Conservation (phyloP, 2,888 invertebrate genomes). For the Tethea ocularis region DNA sequence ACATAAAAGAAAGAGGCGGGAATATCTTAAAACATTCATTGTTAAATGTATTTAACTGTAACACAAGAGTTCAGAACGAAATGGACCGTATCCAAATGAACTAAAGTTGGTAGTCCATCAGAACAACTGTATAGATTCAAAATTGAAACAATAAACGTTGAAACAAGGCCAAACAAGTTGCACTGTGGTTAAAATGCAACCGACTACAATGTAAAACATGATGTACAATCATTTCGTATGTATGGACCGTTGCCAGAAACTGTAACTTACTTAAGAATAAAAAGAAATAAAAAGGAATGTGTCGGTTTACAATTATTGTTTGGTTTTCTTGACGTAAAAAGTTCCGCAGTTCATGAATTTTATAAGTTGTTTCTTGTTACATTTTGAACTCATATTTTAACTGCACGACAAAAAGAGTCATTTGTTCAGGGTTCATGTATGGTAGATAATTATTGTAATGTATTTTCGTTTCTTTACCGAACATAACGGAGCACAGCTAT, state of each 20-base stretch:
- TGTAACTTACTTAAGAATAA: not conserved
- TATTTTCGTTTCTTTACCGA: too few relatives aligned
- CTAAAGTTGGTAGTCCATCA: not conserved
- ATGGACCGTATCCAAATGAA: not conserved
- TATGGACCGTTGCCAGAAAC: not conserved
- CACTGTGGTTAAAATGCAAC: slow-evolving; percentile 1
- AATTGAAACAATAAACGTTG: slow-evolving; percentile 11
- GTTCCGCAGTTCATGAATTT: not conserved
- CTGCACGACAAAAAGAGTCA: too few relatives aligned
- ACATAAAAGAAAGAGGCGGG: too few relatives aligned
- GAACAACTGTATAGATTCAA: not conserved
- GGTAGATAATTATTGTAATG: too few relatives aligned
- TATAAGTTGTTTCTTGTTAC: not conserved
- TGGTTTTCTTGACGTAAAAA: not conserved
- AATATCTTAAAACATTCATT: too few relatives aligned
- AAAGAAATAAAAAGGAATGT: slow-evolving; percentile 1
- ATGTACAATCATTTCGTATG: not conserved
- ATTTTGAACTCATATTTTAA: not conserved
- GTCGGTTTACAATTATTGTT: not conserved
- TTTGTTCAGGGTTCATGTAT: too few relatives aligned
- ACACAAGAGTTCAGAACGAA: not conserved
- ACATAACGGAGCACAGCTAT: too few relatives aligned
- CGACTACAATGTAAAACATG: slow-evolving; percentile 2
- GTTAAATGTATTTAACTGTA: not conserved
- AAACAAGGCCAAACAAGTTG: slow-evolving; percentile 14